Evolutionary conservation across 1,140 invertebrate species (phyloP).

Genomic region (Lineus longissimus): DNA sequence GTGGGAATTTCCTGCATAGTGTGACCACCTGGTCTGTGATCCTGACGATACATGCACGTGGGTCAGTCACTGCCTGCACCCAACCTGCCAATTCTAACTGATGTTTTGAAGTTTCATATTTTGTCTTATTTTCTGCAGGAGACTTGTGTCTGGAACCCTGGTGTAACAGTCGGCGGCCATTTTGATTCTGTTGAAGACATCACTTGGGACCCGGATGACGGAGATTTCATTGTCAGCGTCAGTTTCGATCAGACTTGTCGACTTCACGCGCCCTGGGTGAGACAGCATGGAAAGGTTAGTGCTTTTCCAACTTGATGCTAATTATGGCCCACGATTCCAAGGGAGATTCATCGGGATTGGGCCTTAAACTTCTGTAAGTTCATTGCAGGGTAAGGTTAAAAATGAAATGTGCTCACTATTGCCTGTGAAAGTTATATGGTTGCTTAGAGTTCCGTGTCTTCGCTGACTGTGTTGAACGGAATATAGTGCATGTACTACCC

Average conservation of each 20-base stretch:
- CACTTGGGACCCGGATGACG: constrained; percentile 73
- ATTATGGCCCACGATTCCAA: too few relatives aligned
- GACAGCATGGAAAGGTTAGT: constrained; percentile 27
- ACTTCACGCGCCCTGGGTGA: constrained; percentile 78
- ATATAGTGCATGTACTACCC: too few relatives aligned
- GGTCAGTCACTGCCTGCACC: not conserved
- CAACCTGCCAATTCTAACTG: not conserved
- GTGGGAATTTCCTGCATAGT: too few relatives aligned
- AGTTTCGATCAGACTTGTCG: constrained; percentile 87
- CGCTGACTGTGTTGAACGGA: too few relatives aligned
- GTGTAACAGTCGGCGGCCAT: constrained; percentile 77
- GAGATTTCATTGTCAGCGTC: constrained; percentile 68
- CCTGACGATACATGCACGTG: not conserved
- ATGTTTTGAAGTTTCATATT: too few relatives aligned
- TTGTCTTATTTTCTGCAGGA: constrained; percentile 17
- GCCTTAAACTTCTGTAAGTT: too few relatives aligned
- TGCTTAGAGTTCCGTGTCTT: too few relatives aligned
- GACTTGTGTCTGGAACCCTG: constrained; percentile 64
- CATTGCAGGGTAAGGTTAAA: too few relatives aligned
- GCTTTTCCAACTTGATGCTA: not conserved
- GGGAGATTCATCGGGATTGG: too few relatives aligned
- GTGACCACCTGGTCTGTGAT: too few relatives aligned
- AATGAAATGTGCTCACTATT: too few relatives aligned
- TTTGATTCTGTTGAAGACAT: constrained; percentile 79
- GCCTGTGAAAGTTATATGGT: too few relatives aligned